Evolutionary conservation across 2,888 invertebrate genomes (phyloP).

Genomic region (Macrostomum cliftonense): DNA sequence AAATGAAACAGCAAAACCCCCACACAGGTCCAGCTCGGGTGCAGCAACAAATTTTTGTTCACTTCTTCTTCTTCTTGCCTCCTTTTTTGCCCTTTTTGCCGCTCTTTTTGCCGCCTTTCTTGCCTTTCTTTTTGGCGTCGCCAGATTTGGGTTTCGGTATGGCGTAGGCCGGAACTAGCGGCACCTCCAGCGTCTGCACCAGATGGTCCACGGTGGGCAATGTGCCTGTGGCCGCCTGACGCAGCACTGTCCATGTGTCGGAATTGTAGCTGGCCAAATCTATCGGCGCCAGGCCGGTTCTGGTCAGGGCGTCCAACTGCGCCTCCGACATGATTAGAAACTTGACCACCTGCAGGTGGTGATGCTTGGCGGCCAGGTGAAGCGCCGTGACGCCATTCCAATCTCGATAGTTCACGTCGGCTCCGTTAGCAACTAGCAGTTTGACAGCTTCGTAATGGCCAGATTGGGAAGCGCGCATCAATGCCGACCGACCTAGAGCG

Average conservation of each 20-base stretch:
- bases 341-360: neutral
- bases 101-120: conserved; percentile 5
- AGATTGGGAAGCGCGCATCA: neutral
- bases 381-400: conserved; percentile 2
- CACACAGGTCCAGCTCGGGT: too few species aligned
- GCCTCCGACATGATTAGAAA: conserved; percentile 2
- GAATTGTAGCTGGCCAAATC: conserved; percentile 1
- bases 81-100: conserved; percentile 4
- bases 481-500: neutral
- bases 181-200: conserved; percentile 1
- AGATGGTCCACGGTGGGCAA: conserved; percentile 2
- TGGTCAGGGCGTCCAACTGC: neutral
- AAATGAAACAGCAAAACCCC: too few species aligned
- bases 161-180: neutral
- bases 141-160: neutral
- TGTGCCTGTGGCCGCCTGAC: neutral
- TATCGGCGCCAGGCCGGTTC: neutral
- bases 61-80: too few species aligned
- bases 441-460: conserved; percentile 4
- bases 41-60: too few species aligned
- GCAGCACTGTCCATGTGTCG: conserved; percentile 1
- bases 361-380: conserved; percentile 4
- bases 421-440: conserved; percentile 7
- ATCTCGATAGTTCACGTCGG: neutral
- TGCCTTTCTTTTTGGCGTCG: conserved; percentile 1